Evolutionary conservation across 2,797 vertebrate species (phyloP).

Genomic region (Myoxocephalus aenaeus): DNA sequence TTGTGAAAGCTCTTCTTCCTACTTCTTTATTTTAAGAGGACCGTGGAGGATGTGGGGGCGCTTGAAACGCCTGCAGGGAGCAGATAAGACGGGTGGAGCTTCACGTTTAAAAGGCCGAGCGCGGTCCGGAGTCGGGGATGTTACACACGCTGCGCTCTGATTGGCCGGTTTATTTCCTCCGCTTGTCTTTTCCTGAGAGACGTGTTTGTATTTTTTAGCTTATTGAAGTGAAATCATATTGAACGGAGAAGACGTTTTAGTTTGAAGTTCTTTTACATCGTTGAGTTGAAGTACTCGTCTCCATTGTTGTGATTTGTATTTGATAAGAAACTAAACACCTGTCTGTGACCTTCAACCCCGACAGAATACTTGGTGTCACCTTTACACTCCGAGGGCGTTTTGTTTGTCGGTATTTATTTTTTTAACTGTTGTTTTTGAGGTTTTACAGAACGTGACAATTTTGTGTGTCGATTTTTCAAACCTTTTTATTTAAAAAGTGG

Average conservation of each 20-base stretch:
- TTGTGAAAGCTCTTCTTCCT: conserved; percentile 30
- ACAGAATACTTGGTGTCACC: too few relatives aligned
- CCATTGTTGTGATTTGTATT: too few relatives aligned
- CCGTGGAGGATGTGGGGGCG: conserved; percentile 22
- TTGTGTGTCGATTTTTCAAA: too few relatives aligned
- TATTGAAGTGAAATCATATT: neutral
- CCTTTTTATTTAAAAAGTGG: too few relatives aligned
- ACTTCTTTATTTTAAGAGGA: neutral
- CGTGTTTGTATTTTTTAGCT: neutral
- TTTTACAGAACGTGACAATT: too few relatives aligned
- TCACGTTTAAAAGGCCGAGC: conserved; percentile 6
- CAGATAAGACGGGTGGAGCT: conserved; percentile 63
- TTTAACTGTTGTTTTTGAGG: too few relatives aligned
- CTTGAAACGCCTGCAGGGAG: conserved; percentile 46
- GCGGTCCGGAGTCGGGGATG: neutral
- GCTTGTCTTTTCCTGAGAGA: neutral
- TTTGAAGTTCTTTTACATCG: neutral
- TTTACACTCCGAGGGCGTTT: too few relatives aligned
- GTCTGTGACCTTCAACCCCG: too few relatives aligned
- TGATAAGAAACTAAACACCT: too few relatives aligned
- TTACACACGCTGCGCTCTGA: neutral
- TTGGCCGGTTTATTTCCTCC: neutral
- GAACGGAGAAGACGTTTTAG: neutral
- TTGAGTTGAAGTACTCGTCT: neutral
- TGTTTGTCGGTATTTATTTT: too few relatives aligned